A percentile compares a stretch with the other conserved stretches of the same genome.
Conservation (phyloP, 2,797 vertebrate genomes). For the Allobates femoralis region DNA sequence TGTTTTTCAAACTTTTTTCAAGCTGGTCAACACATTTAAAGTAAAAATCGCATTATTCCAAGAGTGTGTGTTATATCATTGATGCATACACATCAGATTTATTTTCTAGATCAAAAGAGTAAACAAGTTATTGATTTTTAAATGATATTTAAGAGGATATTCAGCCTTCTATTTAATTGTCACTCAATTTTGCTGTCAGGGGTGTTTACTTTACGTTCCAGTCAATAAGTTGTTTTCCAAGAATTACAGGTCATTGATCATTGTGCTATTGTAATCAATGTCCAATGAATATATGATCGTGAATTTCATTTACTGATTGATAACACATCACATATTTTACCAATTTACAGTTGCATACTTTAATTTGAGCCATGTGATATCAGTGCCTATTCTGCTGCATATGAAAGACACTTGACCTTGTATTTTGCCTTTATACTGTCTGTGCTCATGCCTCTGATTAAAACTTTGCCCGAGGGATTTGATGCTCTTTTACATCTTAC, state of each 20-base stretch:
- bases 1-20: no score
- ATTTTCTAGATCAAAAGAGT: neutral
- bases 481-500: neutral
- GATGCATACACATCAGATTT: no score
- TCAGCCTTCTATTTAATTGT: neutral
- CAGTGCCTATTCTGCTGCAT: neutral
- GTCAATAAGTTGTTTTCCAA: neutral
- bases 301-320: neutral
- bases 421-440: neutral
- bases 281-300: neutral
- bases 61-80: no score
- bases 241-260: neutral
- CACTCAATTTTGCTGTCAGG: neutral
- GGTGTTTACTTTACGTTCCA: neutral
- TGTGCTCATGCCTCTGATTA: neutral
- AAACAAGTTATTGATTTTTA: neutral
- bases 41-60: no score
- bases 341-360: neutral
- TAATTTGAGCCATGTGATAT: neutral
- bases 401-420: neutral
- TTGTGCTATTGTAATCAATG: neutral
- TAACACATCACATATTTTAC: neutral
- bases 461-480: neutral
- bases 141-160: neutral
- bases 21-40: no score